phyloP scores from a whole-genome alignment of 2,113 vertebrate genomes.

The Panthera leo region DNA sequence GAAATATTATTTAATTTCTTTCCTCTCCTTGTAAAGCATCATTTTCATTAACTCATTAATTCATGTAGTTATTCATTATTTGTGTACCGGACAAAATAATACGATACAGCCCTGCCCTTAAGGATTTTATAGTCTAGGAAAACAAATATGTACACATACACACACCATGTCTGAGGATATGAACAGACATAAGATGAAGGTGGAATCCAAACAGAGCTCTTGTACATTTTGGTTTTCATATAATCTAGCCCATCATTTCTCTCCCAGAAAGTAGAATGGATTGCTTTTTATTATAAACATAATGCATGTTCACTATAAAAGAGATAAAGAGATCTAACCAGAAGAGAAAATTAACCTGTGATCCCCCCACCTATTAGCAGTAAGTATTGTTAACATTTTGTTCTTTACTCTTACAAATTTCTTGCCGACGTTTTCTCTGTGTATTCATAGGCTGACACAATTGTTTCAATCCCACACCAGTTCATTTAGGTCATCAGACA shows the following conservation, averaged over 20 bases:
- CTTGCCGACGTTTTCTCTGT: background rate
- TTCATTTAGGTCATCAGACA: too few species aligned
- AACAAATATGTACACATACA: background rate
- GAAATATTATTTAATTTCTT: constrained; percentile 25
- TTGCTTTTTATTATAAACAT: constrained; percentile 19
- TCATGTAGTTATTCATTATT: background rate
- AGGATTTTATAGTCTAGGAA: background rate
- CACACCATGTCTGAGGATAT: background rate
- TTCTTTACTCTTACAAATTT: background rate
- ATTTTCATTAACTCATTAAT: background rate
- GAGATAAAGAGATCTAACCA: background rate
- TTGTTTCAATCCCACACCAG: background rate
- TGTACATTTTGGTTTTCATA: background rate
- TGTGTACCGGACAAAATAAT: background rate
- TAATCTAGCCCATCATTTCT: background rate
- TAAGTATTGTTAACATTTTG: background rate
- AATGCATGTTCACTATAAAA: background rate
- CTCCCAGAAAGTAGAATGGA: background rate
- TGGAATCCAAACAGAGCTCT: background rate
- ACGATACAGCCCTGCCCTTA: background rate
- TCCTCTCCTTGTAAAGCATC: background rate
- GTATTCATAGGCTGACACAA: background rate
- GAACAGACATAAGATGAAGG: background rate
- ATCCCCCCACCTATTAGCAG: background rate
- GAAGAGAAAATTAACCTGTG: background rate